A percentile compares a stretch with the other conserved stretches of the same genome.
Evolutionary conservation across 92 coral and sea anemone species (phyloP).

Genomic region (Pocillopora grandis): DNA sequence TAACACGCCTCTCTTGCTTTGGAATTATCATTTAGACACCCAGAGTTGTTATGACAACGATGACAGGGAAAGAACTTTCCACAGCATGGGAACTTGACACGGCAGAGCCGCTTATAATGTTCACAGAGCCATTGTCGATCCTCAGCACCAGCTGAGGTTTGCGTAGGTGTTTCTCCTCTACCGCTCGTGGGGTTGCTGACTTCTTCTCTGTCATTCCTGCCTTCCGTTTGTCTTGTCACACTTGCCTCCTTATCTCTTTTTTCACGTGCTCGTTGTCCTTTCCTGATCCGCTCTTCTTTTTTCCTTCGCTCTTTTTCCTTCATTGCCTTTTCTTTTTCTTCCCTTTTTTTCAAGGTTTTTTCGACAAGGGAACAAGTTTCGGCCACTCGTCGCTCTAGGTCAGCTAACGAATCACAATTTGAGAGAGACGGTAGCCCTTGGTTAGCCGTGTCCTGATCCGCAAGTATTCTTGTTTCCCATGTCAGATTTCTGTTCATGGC

Average conservation of each 20-base stretch:
- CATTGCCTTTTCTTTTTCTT: conserved; percentile 6
- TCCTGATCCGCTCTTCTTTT: conserved; percentile 10
- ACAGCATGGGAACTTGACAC: conserved; percentile 73
- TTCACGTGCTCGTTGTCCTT: conserved; percentile 7
- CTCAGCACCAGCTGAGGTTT: conserved; percentile 12
- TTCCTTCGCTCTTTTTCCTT: conserved; percentile 22
- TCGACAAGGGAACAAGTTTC: neutral
- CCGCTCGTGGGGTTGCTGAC: neutral
- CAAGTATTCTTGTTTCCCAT: no score
- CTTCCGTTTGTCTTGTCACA: neutral
- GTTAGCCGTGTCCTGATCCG: no score
- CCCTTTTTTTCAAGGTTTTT: conserved; percentile 26
- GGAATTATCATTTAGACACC: conserved; percentile 44
- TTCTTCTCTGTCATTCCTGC: neutral
- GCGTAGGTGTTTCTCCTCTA: neutral
- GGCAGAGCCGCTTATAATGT: conserved; percentile 75
- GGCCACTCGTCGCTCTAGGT: conserved; percentile 11
- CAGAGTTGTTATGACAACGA: conserved; percentile 79
- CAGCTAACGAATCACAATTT: conserved; percentile 21
- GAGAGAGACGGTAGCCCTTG: neutral
- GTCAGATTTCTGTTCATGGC: no score
- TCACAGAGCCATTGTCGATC: conserved; percentile 55
- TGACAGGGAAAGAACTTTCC: conserved; percentile 66
- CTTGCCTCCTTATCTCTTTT: conserved; percentile 16
- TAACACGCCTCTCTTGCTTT: conserved; percentile 61